Percentiles rank a stretch among this genome's conserved stretches.
These are phyloP conservation scores for Acanthosepion esculentum DNA, from an alignment of 2,888 invertebrate species.

Conservation along the genomic window DNA sequence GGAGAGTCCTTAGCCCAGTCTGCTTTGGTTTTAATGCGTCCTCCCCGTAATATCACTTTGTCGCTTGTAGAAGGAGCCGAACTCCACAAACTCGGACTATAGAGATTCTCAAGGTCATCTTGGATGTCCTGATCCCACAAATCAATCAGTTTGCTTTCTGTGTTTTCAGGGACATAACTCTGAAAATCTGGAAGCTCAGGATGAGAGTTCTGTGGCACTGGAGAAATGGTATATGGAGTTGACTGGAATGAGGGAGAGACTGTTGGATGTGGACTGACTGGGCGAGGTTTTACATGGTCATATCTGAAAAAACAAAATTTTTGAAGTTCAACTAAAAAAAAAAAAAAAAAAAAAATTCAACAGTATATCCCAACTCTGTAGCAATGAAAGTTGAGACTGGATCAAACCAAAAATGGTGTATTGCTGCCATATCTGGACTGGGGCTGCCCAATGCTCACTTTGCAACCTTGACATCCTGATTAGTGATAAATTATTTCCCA, in stretches of 20 bases:
- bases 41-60: slow-evolving; percentile 34
- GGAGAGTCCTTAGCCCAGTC: slow-evolving; percentile 38
- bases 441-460: too few relatives aligned
- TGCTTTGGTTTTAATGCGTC: slow-evolving; percentile 41
- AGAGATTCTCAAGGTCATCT: neutral
- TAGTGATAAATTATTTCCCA: too few relatives aligned
- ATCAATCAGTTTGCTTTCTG: neutral
- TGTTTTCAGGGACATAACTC: too few relatives aligned
- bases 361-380: neutral
- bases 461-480: too few relatives aligned
- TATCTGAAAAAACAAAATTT: neutral
- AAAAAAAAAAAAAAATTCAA: neutral
- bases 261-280: neutral
- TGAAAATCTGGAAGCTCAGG: neutral
- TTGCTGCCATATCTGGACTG: too few relatives aligned
- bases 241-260: neutral
- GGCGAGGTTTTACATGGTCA: slow-evolving; percentile 38
- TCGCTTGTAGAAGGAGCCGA: slow-evolving; percentile 34
- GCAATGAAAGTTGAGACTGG: too few relatives aligned
- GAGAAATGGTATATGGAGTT: neutral
- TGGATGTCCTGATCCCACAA: neutral
- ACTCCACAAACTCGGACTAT: neutral
- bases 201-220: neutral
- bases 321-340: too few relatives aligned
- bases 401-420: too few relatives aligned